Evolutionary conservation across 2,888 invertebrate genomes (phyloP), one percentile per base, ranked within the genome.

Genomic region (Oligia strigilis): DNA sequence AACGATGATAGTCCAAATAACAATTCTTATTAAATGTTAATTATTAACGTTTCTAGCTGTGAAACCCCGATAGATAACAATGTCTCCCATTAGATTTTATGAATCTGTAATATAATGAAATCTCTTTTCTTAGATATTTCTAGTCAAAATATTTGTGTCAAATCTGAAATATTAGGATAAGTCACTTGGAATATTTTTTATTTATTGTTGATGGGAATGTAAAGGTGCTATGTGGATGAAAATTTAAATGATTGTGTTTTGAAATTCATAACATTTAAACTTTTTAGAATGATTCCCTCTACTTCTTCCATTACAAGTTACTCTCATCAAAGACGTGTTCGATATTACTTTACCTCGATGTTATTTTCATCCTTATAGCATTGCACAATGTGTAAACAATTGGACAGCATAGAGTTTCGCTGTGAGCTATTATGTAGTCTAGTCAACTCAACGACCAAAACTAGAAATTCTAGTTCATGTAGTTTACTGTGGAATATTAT

Each of bases 1-100:
- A 94, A 94, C 87, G 94, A 96, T 87, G 92, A 95, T 84, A 96
- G 95, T 93, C 96, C 96, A 78, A 97, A 97, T 92, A 97, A 96
- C 87, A 97, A 97, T 92, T 95, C 96, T 84, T 94, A 94, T 92
- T 96, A 90, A 93, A 83, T 88, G 79, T 89, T 87, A 72, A 83
- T 80, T 90, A 83, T 91, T 88, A 89, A 88, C 86, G 86, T 88
- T 90, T 90, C 84, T 93, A 93, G 91, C 86, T 91, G 90, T 93
- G 90, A 93, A 94, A 94, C 93, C 94, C 94, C 93, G 92, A 88
- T 87, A 85, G 90, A 86, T 87, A 86, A 89, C 86, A 86, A 92
- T 88, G 91, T 93, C 91, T 93, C 93, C 92, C 91, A 91, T 90
- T 93, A 93, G 87, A 85, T 76, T 84, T 87, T 89, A 89, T 74